Conservation (phyloP, 1,140 invertebrate genomes). For the Brachionus calyciflorus region DNA sequence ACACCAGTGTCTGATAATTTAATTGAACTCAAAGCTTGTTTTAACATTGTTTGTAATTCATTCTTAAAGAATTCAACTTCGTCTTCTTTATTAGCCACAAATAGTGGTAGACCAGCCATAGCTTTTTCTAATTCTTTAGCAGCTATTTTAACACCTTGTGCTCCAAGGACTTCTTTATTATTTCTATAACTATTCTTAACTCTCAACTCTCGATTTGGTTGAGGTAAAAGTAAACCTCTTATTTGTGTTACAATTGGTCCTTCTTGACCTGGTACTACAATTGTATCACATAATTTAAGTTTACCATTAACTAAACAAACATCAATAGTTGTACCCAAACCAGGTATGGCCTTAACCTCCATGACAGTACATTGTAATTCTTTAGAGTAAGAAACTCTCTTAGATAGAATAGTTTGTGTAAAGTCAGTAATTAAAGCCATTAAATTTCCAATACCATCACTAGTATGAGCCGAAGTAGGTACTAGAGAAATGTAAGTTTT, state of each 20-base stretch:
- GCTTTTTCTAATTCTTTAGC: constrained; percentile 97
- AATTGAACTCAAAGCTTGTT: constrained; percentile 83
- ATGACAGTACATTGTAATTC: constrained; percentile 94
- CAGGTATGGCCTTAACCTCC: constrained; percentile 90
- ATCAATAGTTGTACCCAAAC: constrained; percentile 97
- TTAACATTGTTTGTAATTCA: constrained; percentile 75
- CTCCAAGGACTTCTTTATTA: constrained; percentile 87
- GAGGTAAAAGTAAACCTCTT: constrained; percentile 90
- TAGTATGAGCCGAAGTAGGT: constrained; percentile 92
- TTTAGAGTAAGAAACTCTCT: constrained; percentile 84
- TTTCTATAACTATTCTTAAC: constrained; percentile 90
- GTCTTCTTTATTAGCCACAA: constrained; percentile 82
- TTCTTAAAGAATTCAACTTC: constrained; percentile 82
- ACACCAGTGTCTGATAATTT: constrained; percentile 86
- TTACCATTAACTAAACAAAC: constrained; percentile 95
- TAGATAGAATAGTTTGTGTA: constrained; percentile 83
- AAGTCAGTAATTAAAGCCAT: constrained; percentile 85
- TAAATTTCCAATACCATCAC: constrained; percentile 97
- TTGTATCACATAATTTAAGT: constrained; percentile 84
- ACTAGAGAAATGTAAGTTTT: constrained; percentile 89
- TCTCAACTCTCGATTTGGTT: constrained; percentile 92
- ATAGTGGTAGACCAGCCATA: constrained; percentile 73
- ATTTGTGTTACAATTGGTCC: constrained; percentile 97
- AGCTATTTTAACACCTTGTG: constrained; percentile 93
- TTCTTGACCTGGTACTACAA: constrained; percentile 92